Base-by-base conservation (phyloP, 1,140 invertebrate species). In the Achatina immaculata region DNA sequence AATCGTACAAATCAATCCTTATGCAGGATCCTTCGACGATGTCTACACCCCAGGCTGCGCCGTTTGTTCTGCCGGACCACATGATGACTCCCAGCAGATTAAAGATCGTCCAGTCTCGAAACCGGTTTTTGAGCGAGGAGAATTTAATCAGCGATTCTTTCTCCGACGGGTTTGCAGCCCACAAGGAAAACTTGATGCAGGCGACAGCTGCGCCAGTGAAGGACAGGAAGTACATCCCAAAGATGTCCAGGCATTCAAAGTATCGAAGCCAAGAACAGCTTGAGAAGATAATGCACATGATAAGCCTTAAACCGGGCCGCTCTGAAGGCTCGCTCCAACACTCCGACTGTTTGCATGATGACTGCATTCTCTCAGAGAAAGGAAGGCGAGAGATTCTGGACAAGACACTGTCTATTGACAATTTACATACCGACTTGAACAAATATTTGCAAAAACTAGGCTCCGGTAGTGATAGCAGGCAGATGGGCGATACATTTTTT, bases 311-410 rank as follows among this genome's bases (percentile, higher is more conserved):
- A 62, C 51, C 74, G 28, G 28, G 74, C 14, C 51, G 71, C 24
- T 82, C 83, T 24, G 73, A 82, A 38, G 71, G 71, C 58, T 66
- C 42, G 28, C 73, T 82, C 19, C 31, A 81, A 14, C 78, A 82
- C 55, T 66, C 86, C 14, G 79, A 88, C 68, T 83, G 85, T 38
- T 78, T 90, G 36, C 89, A 90, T 78, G 83, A 83, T 31, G 83
- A 88, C 72, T 90, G 89, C 81, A 90, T 90, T 58, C 85, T 90
- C 43, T 86, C 88, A 3, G 85, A 87, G 40, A 65, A 81, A 68
- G 87, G 86, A 72, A 82, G 85, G 34, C 81, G 85, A 68, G 85
- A 88, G 75, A 85, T 89, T 38, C 76, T 83, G 34, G 80, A 87
- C 68, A 87, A 86, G 28, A 86, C 88, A 19, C 40, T 87, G 72